These are phyloP conservation scores for Sitobion miscanthi DNA, from an alignment of 1,140 invertebrate species.

Conservation along the genomic window DNA sequence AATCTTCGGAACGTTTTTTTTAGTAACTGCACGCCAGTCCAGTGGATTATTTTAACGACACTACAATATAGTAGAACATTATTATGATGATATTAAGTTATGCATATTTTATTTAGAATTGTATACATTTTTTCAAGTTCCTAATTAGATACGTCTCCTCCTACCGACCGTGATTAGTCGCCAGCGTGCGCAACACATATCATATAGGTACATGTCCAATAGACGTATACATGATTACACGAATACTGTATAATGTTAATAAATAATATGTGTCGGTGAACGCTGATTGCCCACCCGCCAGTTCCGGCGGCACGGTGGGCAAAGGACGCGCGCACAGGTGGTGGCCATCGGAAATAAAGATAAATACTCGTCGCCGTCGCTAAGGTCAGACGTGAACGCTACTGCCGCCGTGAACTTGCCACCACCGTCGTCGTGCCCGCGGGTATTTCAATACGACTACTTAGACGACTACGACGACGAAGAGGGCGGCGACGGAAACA, in stretches of 20 bases:
- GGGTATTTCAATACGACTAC: neutral
- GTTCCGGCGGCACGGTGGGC: neutral
- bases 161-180: neutral
- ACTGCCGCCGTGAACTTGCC: conserved; percentile 3
- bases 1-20: neutral
- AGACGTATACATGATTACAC: neutral
- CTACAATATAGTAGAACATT: neutral
- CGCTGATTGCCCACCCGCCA: neutral
- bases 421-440: neutral
- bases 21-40: neutral
- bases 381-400: neutral
- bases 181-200: neutral
- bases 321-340: neutral
- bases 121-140: neutral
- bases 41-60: neutral
- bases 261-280: neutral
- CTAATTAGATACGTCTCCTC: neutral
- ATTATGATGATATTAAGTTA: neutral
- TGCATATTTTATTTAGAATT: neutral
- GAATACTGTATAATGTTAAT: neutral
- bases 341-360: neutral
- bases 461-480: neutral
- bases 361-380: neutral
- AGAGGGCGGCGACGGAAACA: neutral
- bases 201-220: neutral